Evolutionary conservation across 2,888 invertebrate genomes (phyloP).

Genomic region (Pedicia rivosa): DNA sequence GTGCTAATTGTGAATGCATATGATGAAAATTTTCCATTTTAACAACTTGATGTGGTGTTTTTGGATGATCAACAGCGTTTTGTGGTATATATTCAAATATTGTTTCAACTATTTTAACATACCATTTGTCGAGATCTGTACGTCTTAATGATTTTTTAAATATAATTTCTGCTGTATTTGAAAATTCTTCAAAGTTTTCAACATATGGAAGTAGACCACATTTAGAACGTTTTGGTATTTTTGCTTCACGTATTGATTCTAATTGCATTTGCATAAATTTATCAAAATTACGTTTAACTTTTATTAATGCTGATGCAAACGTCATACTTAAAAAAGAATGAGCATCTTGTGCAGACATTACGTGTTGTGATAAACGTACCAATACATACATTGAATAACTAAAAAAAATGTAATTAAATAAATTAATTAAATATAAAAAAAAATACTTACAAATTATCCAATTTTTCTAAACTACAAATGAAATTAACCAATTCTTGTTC

Average conservation of each 20-base stretch:
- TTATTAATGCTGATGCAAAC: slow-evolving; percentile 70
- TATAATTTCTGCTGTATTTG: slow-evolving; percentile 70
- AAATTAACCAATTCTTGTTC: slow-evolving; percentile 77
- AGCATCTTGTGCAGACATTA: slow-evolving; percentile 74
- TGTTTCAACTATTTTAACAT: slow-evolving; percentile 58
- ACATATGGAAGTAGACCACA: slow-evolving; percentile 84
- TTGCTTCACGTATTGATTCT: slow-evolving; percentile 59
- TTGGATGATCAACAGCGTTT: slow-evolving; percentile 69
- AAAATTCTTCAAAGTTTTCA: slow-evolving; percentile 79
- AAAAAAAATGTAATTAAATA: slow-evolving; percentile 13
- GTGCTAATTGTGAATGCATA: slow-evolving; percentile 69
- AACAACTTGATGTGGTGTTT: slow-evolving; percentile 83
- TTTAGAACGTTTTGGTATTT: slow-evolving; percentile 50
- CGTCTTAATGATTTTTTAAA: slow-evolving; percentile 75
- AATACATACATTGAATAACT: slow-evolving; percentile 90
- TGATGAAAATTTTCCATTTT: slow-evolving; percentile 96
- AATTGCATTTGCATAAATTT: slow-evolving; percentile 74
- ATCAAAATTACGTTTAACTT: slow-evolving; percentile 83
- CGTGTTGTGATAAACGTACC: slow-evolving; percentile 82
- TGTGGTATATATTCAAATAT: slow-evolving; percentile 69
- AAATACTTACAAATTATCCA: slow-evolving; percentile 71
- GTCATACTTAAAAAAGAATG: slow-evolving; percentile 78
- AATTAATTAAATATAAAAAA: background rate
- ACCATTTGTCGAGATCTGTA: slow-evolving; percentile 87
- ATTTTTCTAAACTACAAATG: slow-evolving; percentile 69